Percentiles rank a stretch among this genome's conserved stretches.
Evolutionary conservation across 92 coral and sea anemone genomes (phyloP).

Genomic region (Phenganax stokvisi): DNA sequence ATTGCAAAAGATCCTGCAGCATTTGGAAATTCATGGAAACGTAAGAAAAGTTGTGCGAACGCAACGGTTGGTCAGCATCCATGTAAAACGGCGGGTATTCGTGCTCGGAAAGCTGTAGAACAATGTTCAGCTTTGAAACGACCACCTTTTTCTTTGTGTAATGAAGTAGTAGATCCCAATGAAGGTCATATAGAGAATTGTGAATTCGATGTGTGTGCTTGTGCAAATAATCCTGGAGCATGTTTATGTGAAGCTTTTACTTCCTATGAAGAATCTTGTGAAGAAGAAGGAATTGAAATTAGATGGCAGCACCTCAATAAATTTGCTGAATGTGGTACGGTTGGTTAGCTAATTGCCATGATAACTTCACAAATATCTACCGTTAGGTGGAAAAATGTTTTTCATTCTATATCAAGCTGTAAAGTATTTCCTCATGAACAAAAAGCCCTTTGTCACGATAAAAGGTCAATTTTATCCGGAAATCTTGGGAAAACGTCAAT

Average conservation of each 20-base stretch:
- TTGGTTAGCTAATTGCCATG: not conserved
- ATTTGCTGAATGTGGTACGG: constrained; percentile 18
- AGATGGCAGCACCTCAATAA: constrained; percentile 11
- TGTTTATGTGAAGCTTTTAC: constrained; percentile 23
- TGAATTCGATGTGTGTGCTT: constrained; percentile 27
- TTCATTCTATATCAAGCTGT: not conserved
- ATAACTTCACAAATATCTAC: not conserved
- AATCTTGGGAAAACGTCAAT: too few relatives aligned
- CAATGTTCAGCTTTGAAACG: constrained; percentile 12
- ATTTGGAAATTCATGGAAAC: constrained; percentile 36
- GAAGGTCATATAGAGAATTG: constrained; percentile 20
- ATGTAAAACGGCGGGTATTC: not conserved
- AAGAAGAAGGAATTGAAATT: constrained; percentile 9
- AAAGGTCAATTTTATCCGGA: too few relatives aligned
- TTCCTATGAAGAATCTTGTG: constrained; percentile 13
- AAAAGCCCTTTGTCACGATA: too few relatives aligned
- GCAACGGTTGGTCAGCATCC: constrained; percentile 11
- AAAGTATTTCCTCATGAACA: too few relatives aligned
- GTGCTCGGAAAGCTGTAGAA: constrained; percentile 1
- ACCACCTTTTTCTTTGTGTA: constrained; percentile 21
- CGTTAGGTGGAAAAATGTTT: not conserved
- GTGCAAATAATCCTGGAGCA: constrained; percentile 11
- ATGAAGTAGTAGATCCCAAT: constrained; percentile 9
- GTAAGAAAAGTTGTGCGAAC: constrained; percentile 9
- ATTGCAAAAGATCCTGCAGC: constrained; percentile 8